phyloP scores from a whole-genome alignment of 30 jellyfish, hydroid and myxozoan genomes.

The Clytia hemisphaerica region DNA sequence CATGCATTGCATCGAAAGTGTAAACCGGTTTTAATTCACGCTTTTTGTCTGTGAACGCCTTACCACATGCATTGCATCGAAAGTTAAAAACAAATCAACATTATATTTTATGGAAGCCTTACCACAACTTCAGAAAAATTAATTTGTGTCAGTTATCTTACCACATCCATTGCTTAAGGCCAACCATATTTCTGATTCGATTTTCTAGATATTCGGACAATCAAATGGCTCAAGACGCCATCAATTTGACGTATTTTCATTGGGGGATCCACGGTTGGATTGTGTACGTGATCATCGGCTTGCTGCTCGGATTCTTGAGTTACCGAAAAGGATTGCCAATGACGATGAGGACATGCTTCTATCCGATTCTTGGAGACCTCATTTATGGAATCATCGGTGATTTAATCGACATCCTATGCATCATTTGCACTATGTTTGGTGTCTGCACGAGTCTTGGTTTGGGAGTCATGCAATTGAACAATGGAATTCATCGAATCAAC shows the following conservation, averaged over 20 bases:
- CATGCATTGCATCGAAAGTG: too few species aligned
- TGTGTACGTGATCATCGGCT: slow-evolving; percentile 72
- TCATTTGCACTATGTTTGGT: slow-evolving; percentile 93
- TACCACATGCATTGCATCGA: too few species aligned
- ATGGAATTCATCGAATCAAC: slow-evolving; percentile 76
- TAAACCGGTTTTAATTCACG: too few species aligned
- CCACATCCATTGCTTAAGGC: too few species aligned
- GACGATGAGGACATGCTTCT: slow-evolving; percentile 91
- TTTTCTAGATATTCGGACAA: slow-evolving; percentile 66
- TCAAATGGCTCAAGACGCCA: slow-evolving; percentile 91
- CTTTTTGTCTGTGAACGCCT: too few species aligned
- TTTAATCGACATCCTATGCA: slow-evolving; percentile 72
- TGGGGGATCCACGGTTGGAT: slow-evolving; percentile 97
- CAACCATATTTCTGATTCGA: neutral
- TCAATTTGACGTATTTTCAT: slow-evolving; percentile 73
- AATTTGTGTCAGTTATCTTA: too few species aligned
- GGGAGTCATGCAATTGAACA: slow-evolving; percentile 81
- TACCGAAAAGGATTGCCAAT: slow-evolving; percentile 84
- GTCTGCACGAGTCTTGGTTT: slow-evolving; percentile 97
- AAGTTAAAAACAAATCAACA: too few species aligned
- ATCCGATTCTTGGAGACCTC: slow-evolving; percentile 85
- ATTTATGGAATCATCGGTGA: slow-evolving; percentile 81
- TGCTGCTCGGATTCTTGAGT: slow-evolving; percentile 62
- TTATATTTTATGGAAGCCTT: too few species aligned
- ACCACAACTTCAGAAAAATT: too few species aligned